phyloP scores from a whole-genome alignment of 2,113 vertebrate species.

The Solea senegalensis region DNA sequence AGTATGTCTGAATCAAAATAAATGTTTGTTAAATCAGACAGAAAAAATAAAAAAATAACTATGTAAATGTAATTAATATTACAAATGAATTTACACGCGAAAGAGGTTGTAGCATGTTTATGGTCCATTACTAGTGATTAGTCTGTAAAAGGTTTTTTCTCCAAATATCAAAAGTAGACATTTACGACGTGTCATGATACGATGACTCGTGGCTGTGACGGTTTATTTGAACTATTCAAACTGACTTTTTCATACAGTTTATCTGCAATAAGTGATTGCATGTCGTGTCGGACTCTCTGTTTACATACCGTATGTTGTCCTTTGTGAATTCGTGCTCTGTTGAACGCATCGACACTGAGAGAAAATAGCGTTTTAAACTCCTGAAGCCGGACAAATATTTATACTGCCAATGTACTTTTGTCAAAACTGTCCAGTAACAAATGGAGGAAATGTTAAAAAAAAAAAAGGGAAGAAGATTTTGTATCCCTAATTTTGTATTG shows the following conservation, averaged over 20 bases:
- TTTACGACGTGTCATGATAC: constrained; percentile 28
- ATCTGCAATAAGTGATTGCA: constrained; percentile 57
- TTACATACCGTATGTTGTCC: constrained; percentile 52
- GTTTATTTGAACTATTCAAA: constrained; percentile 34
- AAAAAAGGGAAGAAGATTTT: constrained; percentile 76
- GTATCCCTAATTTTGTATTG: constrained; percentile 80
- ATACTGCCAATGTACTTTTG: constrained; percentile 57
- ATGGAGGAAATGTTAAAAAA: constrained; percentile 42
- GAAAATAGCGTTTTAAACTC: constrained; percentile 42
- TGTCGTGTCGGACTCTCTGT: constrained; percentile 61
- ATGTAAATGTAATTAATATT: constrained; percentile 33
- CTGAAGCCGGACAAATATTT: constrained; percentile 39
- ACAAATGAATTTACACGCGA: constrained; percentile 31
- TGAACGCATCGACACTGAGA: constrained; percentile 46
- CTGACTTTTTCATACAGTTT: background rate
- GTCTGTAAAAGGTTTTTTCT: constrained; percentile 5
- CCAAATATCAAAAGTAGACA: background rate
- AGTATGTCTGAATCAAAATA: too few relatives aligned
- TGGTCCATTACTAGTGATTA: background rate
- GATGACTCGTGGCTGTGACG: background rate
- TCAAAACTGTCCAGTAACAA: constrained; percentile 44
- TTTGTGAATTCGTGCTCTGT: constrained; percentile 55
- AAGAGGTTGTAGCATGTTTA: constrained; percentile 48
- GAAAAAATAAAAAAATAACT: constrained; percentile 10
- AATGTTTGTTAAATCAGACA: too few relatives aligned